Base-by-base conservation (phyloP, 1,140 invertebrate genomes). In the Hyles euphorbiae region DNA sequence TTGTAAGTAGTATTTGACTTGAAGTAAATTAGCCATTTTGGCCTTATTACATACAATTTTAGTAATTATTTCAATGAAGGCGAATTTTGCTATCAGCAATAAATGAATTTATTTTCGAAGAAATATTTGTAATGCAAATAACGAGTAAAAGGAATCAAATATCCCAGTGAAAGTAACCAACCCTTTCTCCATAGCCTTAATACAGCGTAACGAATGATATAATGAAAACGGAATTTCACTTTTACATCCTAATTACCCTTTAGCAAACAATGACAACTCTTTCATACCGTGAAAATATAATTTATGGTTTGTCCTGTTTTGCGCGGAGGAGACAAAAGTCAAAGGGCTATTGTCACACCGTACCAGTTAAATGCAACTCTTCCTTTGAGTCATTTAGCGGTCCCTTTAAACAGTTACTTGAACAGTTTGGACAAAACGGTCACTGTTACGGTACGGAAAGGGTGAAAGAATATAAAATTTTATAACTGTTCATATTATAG, bases 171-270 rank as follows among this genome's bases (percentile, higher is more conserved):
- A 83, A 86, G 83, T 86, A 67, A 63, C 52, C 59, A 67, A 74
- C 71, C 65, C 70, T 76, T 74, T 72, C 63, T 53, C 46, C 52
- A 54, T 60, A 60, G 43, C 55, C 49, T 45, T 68, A 76, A 75
- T 78, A 71, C 48, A 65, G 63, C 77, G 76, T 85, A 70, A 53
- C 81, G 53, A 85, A 83, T 87, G 62, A 34, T 11, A 67, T 55
- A 74, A 82, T 80, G 57, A 58, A 75, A 70, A 72, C 60, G 61
- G 61, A 71, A 78, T 85, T 83, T 83, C 84, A 84, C 83, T 84
- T 87, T 84, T 83, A 82, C 70, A 77, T 76, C 70, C 72, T 83
- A 83, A 87, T 85, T 87, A 83, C 78, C 67, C 79, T 73, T 83
- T 80, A 76, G 71, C 55, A 52, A 9, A 65, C 66, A 68, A 64